phyloP scores from a whole-genome alignment of 1,140 invertebrate genomes.

The Paramacrobiotus metropolitanus region DNA sequence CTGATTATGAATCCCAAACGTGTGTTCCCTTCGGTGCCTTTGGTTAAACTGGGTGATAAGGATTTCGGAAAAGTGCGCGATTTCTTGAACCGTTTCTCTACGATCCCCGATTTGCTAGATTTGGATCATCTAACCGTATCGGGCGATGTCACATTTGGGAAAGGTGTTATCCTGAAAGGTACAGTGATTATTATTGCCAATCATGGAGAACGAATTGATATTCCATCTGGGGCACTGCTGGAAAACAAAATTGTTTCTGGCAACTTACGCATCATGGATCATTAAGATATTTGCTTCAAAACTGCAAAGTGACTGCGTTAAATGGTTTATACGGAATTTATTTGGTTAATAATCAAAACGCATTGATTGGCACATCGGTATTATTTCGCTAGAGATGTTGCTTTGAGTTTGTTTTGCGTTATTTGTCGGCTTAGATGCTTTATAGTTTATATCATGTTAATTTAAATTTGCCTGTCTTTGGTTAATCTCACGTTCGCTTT shows the following conservation, averaged over 20 bases:
- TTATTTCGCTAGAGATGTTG: too few relatives aligned
- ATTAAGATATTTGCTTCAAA: too few relatives aligned
- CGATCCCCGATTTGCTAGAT: constrained; percentile 88
- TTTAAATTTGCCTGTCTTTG: too few relatives aligned
- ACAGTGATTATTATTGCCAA: constrained; percentile 99
- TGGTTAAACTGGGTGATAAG: constrained; percentile 84
- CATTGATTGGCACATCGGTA: too few relatives aligned
- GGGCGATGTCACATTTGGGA: constrained; percentile 95
- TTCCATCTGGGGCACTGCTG: constrained; percentile 75
- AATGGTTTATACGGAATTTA: too few relatives aligned
- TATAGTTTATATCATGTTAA: too few relatives aligned
- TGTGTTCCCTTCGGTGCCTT: constrained; percentile 82
- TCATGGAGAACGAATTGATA: constrained; percentile 94
- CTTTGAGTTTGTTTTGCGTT: too few relatives aligned
- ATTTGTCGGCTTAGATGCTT: too few relatives aligned
- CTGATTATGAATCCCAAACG: constrained; percentile 70
- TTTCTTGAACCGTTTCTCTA: constrained; percentile 71
- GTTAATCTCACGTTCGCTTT: too few relatives aligned
- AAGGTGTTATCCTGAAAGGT: constrained; percentile 68
- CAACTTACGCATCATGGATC: constrained; percentile 90
- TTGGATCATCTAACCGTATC: constrained; percentile 95
- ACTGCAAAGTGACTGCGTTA: too few relatives aligned
- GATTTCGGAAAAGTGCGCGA: constrained; percentile 87
- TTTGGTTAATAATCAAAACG: too few relatives aligned
- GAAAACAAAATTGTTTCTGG: constrained; percentile 99